phyloP scores from a whole-genome alignment of 2,797 vertebrate genomes.

The Tarsius wallacei region DNA sequence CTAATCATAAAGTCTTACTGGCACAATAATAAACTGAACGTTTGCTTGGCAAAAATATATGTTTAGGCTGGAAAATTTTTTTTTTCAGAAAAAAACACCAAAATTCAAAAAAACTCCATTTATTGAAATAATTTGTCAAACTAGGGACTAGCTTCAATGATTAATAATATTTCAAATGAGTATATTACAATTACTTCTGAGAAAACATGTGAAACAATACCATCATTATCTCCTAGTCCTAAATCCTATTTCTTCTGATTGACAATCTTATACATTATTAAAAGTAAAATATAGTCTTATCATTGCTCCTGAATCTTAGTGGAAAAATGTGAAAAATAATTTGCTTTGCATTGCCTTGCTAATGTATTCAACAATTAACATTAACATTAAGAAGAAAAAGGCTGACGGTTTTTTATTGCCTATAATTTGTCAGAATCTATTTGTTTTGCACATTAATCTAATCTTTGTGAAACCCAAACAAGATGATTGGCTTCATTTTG shows the following conservation, averaged over 20 bases:
- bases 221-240: background rate
- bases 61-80: background rate
- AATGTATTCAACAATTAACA: slow-evolving; percentile 53
- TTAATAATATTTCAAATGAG: slow-evolving; percentile 45
- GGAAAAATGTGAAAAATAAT: background rate
- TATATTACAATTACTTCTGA: background rate
- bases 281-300: background rate
- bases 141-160: background rate
- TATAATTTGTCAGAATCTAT: slow-evolving; percentile 8
- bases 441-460: slow-evolving; percentile 58
- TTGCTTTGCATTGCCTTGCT: background rate
- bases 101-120: background rate
- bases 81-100: background rate
- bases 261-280: background rate
- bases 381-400: background rate
- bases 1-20: background rate
- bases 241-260: background rate
- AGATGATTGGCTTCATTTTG: background rate
- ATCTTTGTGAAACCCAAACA: background rate
- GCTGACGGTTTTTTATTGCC: background rate
- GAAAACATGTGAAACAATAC: slow-evolving; percentile 12
- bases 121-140: slow-evolving; percentile 15
- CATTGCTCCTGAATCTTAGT: slow-evolving; percentile 18
- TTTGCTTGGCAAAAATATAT: background rate
- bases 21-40: slow-evolving; percentile 15